Percentiles rank a stretch among this genome's conserved stretches.
Conservation (phyloP, 2,888 invertebrate genomes). For the Charanyca ferruginea region DNA sequence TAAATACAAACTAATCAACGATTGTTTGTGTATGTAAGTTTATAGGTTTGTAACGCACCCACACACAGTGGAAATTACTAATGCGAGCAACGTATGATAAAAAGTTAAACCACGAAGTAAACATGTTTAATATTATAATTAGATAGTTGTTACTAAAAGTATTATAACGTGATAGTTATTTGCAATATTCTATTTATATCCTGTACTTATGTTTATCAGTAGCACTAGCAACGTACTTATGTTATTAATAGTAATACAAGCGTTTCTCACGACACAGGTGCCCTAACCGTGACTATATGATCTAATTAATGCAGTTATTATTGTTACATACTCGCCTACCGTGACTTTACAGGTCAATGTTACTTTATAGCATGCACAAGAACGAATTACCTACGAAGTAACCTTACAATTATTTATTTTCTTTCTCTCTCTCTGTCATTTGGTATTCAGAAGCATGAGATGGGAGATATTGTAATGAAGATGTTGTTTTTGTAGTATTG, state of each 20-base stretch:
- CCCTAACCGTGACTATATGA: conserved; percentile 35
- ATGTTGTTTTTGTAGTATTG: no score
- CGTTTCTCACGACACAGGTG: conserved; percentile 45
- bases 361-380: conserved; percentile 6
- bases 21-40: no score
- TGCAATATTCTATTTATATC: conserved; percentile 35
- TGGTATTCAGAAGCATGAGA: no score
- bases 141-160: conserved; percentile 18
- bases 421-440: no score
- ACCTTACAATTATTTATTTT: neutral
- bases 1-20: no score
- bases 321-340: conserved; percentile 3
- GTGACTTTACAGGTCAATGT: conserved; percentile 45
- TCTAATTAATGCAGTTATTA: conserved; percentile 42
- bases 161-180: conserved; percentile 12
- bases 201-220: conserved; percentile 26
- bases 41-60: no score
- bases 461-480: no score
- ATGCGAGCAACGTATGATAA: no score
- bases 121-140: conserved; percentile 1
- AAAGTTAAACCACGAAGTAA: neutral
- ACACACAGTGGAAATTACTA: no score
- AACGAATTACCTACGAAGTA: neutral
- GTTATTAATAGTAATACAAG: conserved; percentile 25
- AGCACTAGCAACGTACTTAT: conserved; percentile 18